Percentiles rank a stretch among this genome's conserved stretches.
Evolutionary conservation across 2,888 invertebrate species (phyloP).

Genomic region (Fragum fragum): DNA sequence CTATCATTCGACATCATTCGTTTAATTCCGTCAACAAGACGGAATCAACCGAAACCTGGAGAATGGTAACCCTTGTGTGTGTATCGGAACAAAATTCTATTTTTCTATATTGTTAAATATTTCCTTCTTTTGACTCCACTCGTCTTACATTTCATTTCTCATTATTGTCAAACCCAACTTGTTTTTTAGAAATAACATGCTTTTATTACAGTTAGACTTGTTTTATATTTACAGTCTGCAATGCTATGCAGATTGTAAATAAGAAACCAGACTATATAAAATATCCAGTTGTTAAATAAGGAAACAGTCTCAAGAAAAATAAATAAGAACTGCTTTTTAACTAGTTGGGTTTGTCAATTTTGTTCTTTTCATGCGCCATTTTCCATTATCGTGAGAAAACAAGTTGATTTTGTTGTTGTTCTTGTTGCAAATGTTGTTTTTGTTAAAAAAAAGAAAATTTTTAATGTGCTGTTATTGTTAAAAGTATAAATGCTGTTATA

Average conservation of each 20-base stretch:
- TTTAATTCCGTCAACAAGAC: neutral
- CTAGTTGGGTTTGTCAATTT: neutral
- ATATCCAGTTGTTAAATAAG: neutral
- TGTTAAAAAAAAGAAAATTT: slow-evolving; percentile 24
- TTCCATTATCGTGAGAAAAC: slow-evolving; percentile 6
- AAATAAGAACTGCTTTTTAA: too few species aligned
- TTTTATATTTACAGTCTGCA: neutral
- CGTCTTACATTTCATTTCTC: slow-evolving; percentile 5
- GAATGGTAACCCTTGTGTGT: neutral
- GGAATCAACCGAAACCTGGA: neutral
- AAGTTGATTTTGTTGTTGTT: slow-evolving; percentile 6
- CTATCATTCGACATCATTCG: neutral
- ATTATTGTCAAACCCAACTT: neutral
- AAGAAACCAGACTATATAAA: neutral
- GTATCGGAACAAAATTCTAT: slow-evolving; percentile 20
- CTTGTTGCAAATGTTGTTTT: slow-evolving; percentile 24
- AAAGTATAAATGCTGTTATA: slow-evolving; percentile 35
- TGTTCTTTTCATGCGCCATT: neutral
- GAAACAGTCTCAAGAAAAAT: too few species aligned
- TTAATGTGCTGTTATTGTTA: slow-evolving; percentile 33
- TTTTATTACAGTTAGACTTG: neutral
- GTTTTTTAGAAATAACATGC: neutral
- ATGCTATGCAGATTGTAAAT: neutral
- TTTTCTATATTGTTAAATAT: slow-evolving; percentile 27
- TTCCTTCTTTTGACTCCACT: neutral